Base-by-base conservation (phyloP, 2,797 vertebrate species). In the Champsocephalus esox region DNA sequence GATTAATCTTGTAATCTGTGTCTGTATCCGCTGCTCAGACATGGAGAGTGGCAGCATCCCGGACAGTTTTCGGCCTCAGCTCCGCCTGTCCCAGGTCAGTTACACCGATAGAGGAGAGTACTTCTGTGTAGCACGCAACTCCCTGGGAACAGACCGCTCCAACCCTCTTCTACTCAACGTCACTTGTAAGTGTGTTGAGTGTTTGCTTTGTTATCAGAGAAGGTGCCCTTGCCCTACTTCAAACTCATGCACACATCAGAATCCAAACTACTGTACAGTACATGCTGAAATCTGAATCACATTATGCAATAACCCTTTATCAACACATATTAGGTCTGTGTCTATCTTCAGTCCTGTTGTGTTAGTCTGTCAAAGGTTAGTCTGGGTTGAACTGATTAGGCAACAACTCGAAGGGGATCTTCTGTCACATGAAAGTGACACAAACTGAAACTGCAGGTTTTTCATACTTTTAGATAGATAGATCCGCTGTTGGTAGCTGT, bases 91-190 rank as follows among this genome's bases (percentile, higher is more conserved):
- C 66, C 82, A 58, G 64, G 80, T 94, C 61, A 89, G 73, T 70
- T 87, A 93, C 90, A 89, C 89, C 13, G 94, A 95, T 83, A 79
- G 89, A 59, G 95, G 94, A 67, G 90, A 94, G 34, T 95, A 95
- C 83, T 91, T 90, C 88, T 96, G 95, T 48, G 92, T 95, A 6
- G 94, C 95, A 0, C 91, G 94, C 28, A 95, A 95, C 89, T 88
- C 94, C 0, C 91, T 95, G 66, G 95, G 95, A 77, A 93, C 90
- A 0, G 91, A 94, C 50, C 93, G 94, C 49, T 95, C 95, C 75
- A 87, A 69, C 58, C 85, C 93, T 0, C 73, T 93, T 61, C 83
- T 93, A 19, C 90, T 96, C 59, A 95, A 95, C 19, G 78, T 95
- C 70, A 95, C 93, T 10, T 95, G 95, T 96, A 77, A 81, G 93